Evolutionary conservation across 1,140 invertebrate genomes (phyloP), one percentile per base, ranked within the genome.

Genomic region (Drosophila azteca): DNA sequence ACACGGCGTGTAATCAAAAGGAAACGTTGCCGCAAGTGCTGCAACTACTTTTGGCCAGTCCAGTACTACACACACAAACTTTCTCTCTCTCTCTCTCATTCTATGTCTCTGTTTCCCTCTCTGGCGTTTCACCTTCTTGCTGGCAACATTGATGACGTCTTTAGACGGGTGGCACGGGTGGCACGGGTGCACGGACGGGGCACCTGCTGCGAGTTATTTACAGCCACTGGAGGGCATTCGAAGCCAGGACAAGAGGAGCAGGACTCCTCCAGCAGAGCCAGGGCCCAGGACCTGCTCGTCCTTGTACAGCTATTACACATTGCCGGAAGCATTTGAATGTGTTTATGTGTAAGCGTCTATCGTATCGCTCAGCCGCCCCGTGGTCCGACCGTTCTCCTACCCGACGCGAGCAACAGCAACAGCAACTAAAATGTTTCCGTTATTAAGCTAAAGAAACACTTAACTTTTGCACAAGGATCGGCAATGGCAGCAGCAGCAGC

Each of bases 361-460:
- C 35, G 49, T 54, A 52, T 69, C 73, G 82, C 52, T 77, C 66
- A 52, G 58, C 53, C 53, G 44, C 43, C 41, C 54, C 26, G 49
- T 51, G 49, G 35, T 31, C 70, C 46, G n/a, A 8, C 13, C 17
- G n/a, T 8, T 4, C 9, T 11, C 26, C 31, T 1, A 3, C 15
- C 22, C 24, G 11, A 0, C 22, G 8, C 48, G 41, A 41, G 26
- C 64, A 66, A 55, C 62, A 77, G 78, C 69, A 82, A 81, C 81
- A 77, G 78, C 69, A 82, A 81, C 81, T 89, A 85, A 90, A 90
- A 90, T 90, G 76, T 80, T 90, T 90, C 85, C 81, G 87, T 79
- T 85, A 83, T 87, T 83, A 87, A 90, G 78, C 80, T 83, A 83
- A 87, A 90, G 88, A 90, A 90, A 90, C 87, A 90, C 87, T 90